Evolutionary conservation across 2,113 vertebrate genomes (phyloP).

Genomic region (Noturus placidus): DNA sequence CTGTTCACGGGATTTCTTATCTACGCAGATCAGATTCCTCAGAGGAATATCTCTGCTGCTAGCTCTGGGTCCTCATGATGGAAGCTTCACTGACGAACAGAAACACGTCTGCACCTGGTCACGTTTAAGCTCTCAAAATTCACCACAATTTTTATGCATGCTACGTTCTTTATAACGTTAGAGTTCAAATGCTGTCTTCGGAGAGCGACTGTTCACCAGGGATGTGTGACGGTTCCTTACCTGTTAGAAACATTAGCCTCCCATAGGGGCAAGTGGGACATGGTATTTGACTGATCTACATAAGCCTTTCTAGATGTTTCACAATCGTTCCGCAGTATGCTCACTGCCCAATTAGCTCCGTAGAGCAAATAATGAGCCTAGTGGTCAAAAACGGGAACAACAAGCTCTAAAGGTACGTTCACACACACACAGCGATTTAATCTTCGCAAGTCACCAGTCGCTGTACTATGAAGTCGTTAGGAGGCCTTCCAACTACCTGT

Average conservation of each 20-base stretch:
- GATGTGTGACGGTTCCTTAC: not conserved
- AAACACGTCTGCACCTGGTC: not conserved
- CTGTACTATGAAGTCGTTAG: no score
- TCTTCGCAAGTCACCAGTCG: no score
- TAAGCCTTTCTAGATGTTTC: not conserved
- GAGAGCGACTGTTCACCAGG: not conserved
- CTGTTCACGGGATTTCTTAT: constrained; percentile 95
- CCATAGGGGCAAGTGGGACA: not conserved
- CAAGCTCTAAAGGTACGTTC: not conserved
- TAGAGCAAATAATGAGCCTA: not conserved
- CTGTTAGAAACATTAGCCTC: not conserved
- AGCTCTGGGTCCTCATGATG: constrained; percentile 56
- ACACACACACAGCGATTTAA: no score
- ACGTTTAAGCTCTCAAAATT: not conserved
- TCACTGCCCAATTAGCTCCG: not conserved
- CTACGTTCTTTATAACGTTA: not conserved
- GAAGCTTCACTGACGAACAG: not conserved
- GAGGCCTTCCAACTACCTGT: no score
- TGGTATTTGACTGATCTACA: not conserved
- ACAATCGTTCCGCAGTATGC: not conserved
- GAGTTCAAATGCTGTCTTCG: not conserved
- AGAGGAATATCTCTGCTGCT: constrained; percentile 68
- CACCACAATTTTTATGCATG: not conserved
- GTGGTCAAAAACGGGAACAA: not conserved
- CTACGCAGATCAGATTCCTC: constrained; percentile 83